Evolutionary conservation across 1,140 invertebrate species (phyloP).

Genomic region (Pteromalus puparum): DNA sequence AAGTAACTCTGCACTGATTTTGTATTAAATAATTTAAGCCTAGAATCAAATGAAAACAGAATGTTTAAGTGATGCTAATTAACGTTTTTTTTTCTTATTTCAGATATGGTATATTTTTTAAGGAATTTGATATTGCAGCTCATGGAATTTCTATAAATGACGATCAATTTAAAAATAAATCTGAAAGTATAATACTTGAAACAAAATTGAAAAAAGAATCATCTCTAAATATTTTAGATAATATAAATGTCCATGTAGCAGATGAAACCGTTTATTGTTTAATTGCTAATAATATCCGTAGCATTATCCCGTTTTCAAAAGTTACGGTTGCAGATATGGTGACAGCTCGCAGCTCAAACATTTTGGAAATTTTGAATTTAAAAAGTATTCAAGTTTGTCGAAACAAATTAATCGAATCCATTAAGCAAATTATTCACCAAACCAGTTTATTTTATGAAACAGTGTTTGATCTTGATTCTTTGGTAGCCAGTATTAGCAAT

Average conservation of each 20-base stretch:
- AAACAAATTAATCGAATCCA: conserved; percentile 78
- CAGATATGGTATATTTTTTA: not conserved
- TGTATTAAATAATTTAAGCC: too few relatives aligned
- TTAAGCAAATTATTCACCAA: conserved; percentile 80
- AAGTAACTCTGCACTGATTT: too few relatives aligned
- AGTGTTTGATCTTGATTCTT: conserved; percentile 85
- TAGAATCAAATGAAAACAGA: too few relatives aligned
- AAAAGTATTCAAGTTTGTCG: conserved; percentile 81
- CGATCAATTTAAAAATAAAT: not conserved
- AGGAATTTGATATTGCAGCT: conserved; percentile 6
- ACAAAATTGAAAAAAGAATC: not conserved
- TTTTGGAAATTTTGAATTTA: conserved; percentile 78
- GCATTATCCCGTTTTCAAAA: conserved; percentile 83
- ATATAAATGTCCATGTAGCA: not conserved
- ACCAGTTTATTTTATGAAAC: conserved; percentile 78
- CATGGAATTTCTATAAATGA: not conserved
- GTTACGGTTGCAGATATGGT: conserved; percentile 85
- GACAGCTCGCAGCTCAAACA: conserved; percentile 75
- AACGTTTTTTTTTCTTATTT: not conserved
- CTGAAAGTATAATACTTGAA: conserved; percentile 1
- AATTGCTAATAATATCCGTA: conserved; percentile 76
- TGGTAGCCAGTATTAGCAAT: conserved; percentile 61
- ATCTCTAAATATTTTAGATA: not conserved
- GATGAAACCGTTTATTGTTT: conserved; percentile 64
- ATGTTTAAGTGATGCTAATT: too few relatives aligned